Base-by-base conservation (phyloP, 1,140 invertebrate species). In the Aethina tumida region DNA sequence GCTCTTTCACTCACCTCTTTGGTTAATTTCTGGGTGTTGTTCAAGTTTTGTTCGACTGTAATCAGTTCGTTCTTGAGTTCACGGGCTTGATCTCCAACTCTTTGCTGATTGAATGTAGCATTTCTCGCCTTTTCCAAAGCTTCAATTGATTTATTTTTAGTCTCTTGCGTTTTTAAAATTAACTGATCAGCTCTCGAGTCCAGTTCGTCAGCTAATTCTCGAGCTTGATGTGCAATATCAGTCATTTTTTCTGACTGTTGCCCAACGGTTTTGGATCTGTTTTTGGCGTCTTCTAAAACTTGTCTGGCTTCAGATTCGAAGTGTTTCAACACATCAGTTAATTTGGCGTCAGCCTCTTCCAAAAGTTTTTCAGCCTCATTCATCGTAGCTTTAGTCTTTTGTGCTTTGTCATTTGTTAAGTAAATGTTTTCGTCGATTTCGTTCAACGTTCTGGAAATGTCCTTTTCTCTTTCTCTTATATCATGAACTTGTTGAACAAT, bases 191-290 rank as follows among this genome's bases (percentile, higher is more conserved):
- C 87, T 50, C 90, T 78, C 2, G 79, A 73, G 53, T 75, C 77
- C 40, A 81, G 74, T 64, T 76, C 68, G 46, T 92, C 82, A 1
- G 88, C 86, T 2, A 85, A 52, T 8, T 74, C 60, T 13, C 91
- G 71, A 3, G 93, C 88, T 58, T 92, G 80, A 38, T 86, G 75
- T 0, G 93, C 89, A 27, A 95, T 86, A 9, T 78, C 70, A 1
- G 90, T 90, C 84, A 97, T 95, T 49, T 87, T 79, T 14, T 84
- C 72, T 10, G 87, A 94, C 55, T 94, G 86, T 46, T 90, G 81
- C 4, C 91, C 92, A 60, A 90, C 88, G 61, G 88, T 77, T 26
- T 79, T 73, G 0, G 90, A 87, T 24, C 86, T 77, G 48, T 84
- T 77, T 54, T 77, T 73, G 0, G 92, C 92, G 49, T 83, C 80